Conservation (phyloP, 2,113 vertebrate species). For the Typhlomys cinereus region DNA sequence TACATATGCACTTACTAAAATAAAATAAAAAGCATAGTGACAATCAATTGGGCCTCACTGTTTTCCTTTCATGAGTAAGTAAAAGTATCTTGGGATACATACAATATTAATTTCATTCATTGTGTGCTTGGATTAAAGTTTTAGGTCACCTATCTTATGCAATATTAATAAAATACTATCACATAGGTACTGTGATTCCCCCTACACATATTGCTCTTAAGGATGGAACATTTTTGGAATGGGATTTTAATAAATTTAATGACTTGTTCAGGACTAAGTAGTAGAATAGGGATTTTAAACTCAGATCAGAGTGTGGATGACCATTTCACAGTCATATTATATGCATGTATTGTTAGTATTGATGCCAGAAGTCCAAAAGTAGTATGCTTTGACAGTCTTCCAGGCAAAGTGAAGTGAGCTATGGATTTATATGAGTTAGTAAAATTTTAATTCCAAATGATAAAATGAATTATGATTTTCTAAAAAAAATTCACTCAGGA, state of each 20-base stretch:
- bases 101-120: neutral
- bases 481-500: neutral
- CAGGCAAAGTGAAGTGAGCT: neutral
- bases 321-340: neutral
- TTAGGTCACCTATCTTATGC: neutral
- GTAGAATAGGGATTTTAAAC: neutral
- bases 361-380: neutral
- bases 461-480: constrained; percentile 14
- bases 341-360: neutral
- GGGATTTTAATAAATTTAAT: constrained; percentile 17
- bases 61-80: neutral
- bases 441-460: constrained; percentile 24
- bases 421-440: constrained; percentile 3
- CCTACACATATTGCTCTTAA: neutral
- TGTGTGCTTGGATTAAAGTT: neutral
- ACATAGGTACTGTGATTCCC: neutral
- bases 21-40: neutral
- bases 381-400: constrained; percentile 1
- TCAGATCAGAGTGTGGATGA: neutral
- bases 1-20: too few species aligned
- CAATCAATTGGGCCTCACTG: neutral
- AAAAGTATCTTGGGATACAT: neutral
- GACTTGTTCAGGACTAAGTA: neutral
- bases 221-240: neutral
- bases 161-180: neutral